Percentiles rank a stretch among this genome's conserved stretches.
phyloP scores from a whole-genome alignment of 2,888 invertebrate genomes.

The Temnothorax rugatulus region DNA sequence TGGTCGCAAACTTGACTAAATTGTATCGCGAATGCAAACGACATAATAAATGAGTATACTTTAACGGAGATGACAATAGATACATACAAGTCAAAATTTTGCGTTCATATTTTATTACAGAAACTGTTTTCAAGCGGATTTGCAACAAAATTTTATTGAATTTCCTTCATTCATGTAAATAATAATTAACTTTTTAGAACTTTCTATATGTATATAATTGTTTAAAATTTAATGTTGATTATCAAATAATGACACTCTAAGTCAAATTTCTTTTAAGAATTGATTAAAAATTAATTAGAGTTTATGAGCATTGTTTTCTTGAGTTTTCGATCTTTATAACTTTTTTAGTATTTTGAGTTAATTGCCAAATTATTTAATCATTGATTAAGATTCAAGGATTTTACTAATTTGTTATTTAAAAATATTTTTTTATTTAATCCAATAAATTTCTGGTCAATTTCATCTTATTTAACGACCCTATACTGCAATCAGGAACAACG shows the following conservation, averaged over 20 bases:
- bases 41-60: background rate
- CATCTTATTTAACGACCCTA: background rate
- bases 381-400: background rate
- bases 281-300: background rate
- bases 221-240: background rate
- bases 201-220: background rate
- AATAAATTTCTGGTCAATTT: background rate
- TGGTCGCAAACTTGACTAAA: background rate
- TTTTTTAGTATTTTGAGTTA: background rate
- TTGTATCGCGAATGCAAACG: background rate
- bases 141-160: background rate
- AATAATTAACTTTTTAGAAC: background rate
- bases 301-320: background rate
- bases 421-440: background rate
- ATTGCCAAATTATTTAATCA: background rate
- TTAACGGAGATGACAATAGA: background rate
- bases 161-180: background rate
- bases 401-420: constrained; percentile 15
- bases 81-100: background rate
- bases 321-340: background rate
- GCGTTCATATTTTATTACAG: background rate
- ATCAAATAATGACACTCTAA: background rate
- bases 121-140: background rate
- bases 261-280: background rate
- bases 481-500: background rate